phyloP scores from a whole-genome alignment of 2,113 vertebrate species.

The Tursiops truncatus region DNA sequence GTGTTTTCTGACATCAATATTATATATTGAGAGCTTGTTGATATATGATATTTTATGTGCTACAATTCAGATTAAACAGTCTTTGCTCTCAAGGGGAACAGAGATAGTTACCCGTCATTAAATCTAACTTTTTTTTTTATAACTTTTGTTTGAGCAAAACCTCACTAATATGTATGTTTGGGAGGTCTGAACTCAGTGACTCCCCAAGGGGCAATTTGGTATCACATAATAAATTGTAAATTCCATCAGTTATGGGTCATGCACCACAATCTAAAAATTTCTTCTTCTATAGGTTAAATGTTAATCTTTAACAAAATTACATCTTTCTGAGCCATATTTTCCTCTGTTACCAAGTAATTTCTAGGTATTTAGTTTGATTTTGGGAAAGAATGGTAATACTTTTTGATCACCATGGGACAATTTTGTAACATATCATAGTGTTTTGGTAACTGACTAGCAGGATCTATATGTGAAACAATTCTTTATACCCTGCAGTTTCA shows the following conservation, averaged over 20 bases:
- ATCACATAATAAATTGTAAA: neutral
- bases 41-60: neutral
- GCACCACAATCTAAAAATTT: neutral
- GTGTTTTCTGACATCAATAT: neutral
- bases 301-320: slow-evolving; percentile 54
- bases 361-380: slow-evolving; percentile 25
- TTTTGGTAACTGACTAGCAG: neutral
- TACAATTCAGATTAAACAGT: neutral
- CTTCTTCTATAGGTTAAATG: slow-evolving; percentile 3
- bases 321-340: neutral
- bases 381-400: neutral
- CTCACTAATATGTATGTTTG: neutral
- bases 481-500: neutral
- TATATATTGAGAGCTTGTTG: neutral
- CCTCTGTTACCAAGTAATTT: slow-evolving; percentile 5
- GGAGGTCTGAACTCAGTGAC: neutral
- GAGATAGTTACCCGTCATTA: slow-evolving; percentile 1
- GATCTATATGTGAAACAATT: slow-evolving; percentile 13
- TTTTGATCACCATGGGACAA: neutral
- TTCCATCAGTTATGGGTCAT: neutral
- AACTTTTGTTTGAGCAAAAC: neutral
- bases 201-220: neutral
- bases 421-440: slow-evolving; percentile 4
- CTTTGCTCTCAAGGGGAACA: neutral
- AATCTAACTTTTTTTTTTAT: neutral